These are phyloP conservation scores for Poecilia latipinna DNA, from an alignment of 2,113 vertebrate genomes.

Conservation along the genomic window DNA sequence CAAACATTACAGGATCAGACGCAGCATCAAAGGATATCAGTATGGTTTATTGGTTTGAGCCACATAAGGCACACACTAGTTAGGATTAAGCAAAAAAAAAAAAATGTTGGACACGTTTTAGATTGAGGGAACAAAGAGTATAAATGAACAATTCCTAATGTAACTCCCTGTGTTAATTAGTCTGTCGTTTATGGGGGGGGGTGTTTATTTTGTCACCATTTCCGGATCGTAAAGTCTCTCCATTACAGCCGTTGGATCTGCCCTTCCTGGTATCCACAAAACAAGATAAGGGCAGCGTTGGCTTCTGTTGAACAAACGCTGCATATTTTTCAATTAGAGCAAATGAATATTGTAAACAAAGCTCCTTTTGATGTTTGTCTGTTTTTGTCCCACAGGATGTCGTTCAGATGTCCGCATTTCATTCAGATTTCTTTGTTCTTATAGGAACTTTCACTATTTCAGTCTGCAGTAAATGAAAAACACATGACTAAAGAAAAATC, in stretches of 20 bases:
- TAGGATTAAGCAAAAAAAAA: background rate
- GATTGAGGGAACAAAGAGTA: background rate
- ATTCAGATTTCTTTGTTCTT: background rate
- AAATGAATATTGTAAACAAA: conserved; percentile 33
- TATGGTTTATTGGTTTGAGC: background rate
- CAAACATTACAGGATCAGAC: background rate
- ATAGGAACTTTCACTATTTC: conserved; percentile 7
- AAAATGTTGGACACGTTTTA: background rate
- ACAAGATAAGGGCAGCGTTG: conserved; percentile 39
- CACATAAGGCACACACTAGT: background rate
- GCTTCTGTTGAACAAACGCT: conserved; percentile 1
- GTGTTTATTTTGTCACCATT: conserved; percentile 34
- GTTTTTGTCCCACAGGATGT: background rate
- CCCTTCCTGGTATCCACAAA: conserved; percentile 54
- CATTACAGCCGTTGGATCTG: conserved; percentile 40
- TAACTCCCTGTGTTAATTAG: conserved; percentile 1
- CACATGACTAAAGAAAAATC: conserved; percentile 48
- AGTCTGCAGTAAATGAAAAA: conserved; percentile 25
- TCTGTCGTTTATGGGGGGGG: conserved; percentile 3
- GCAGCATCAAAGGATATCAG: background rate
- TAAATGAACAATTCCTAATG: background rate
- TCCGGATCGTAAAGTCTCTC: conserved; percentile 41
- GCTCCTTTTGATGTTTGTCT: background rate
- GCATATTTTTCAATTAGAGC: conserved; percentile 10
- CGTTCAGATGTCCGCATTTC: background rate